Evolutionary conservation across 2,113 vertebrate genomes (phyloP), one percentile per base, ranked within the genome.

Genomic region (Mesocricetus auratus): DNA sequence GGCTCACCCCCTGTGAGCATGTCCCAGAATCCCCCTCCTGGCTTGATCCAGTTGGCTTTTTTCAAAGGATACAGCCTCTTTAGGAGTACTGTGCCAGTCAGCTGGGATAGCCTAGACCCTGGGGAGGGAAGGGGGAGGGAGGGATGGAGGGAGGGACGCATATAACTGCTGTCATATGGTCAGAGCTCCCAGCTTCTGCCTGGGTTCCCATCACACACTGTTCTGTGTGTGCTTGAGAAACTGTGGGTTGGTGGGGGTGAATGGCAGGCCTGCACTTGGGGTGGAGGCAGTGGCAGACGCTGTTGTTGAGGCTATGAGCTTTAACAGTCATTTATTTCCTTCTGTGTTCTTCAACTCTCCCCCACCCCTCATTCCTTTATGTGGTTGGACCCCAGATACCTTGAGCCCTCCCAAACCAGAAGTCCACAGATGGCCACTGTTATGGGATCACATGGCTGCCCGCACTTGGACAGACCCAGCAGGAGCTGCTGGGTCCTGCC

Each of bases 261-360:
- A 94, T 53, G 56, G n/a, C 86, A 97, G 94, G 42, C 15, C 15
- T 50, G 15, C 71, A 39, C 71, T 9, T 56, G 73, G 86, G 83
- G 93, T 24, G n/a, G 66, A 5, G 21, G 56, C 1, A 3, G 26
- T 8, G 11, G 15, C 47, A 10, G 87, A 45, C 58, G 62, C 90
- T 69, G 77, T 5, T 33, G 69, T n/a, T 1, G 36, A 12, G 62
- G 58, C 13, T 29, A 9, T 15, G 39, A 15, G 19, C 0, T 4
- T n/a, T 22, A 39, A 17, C 11, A 7, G 6, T 36, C 60, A 22
- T 39, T 47, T 83, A 36, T 53, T 39, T 9, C 45, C 24, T 71
- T 58, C 33, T 78, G 88, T 45, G n/a, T 66, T 24, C n/a, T 29
- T 6, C 47, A 39, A n/a, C 21, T 86, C 36, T 26, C 31, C 12